phyloP scores from a whole-genome alignment of 2,797 vertebrate species.

The Petrocephalus sullivani region DNA sequence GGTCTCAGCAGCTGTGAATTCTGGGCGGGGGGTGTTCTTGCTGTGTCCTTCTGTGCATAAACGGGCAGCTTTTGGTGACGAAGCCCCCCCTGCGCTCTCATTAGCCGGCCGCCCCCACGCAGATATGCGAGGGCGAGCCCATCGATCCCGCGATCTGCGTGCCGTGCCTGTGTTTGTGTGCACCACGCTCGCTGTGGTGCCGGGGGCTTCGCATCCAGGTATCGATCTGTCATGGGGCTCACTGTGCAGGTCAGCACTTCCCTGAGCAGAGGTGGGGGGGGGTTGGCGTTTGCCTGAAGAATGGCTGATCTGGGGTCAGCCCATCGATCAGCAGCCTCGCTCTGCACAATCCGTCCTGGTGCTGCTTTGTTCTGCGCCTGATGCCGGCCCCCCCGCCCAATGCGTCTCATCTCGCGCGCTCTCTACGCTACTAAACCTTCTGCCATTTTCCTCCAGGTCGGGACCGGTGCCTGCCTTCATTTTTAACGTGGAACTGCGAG shows the following conservation, averaged over 20 bases:
- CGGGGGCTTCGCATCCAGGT: background rate
- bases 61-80: background rate
- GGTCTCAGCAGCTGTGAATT: background rate
- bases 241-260: background rate
- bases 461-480: background rate
- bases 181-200: background rate
- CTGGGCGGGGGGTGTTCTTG: background rate
- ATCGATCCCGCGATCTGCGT: constrained; percentile 12
- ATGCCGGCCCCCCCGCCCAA: background rate
- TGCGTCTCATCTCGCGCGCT: background rate
- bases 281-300: background rate
- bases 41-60: background rate
- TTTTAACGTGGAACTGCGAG: too few relatives aligned
- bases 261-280: background rate
- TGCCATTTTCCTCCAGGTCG: too few relatives aligned
- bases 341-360: background rate
- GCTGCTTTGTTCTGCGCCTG: background rate
- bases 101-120: background rate
- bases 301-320: background rate
- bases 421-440: background rate
- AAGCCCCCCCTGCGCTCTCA: background rate
- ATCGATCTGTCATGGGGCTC: background rate
- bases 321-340: background rate
- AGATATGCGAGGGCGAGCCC: background rate
- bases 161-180: constrained; percentile 23